Conservation (phyloP, 1,140 invertebrate species). For the Pachypeltis micranthus region DNA sequence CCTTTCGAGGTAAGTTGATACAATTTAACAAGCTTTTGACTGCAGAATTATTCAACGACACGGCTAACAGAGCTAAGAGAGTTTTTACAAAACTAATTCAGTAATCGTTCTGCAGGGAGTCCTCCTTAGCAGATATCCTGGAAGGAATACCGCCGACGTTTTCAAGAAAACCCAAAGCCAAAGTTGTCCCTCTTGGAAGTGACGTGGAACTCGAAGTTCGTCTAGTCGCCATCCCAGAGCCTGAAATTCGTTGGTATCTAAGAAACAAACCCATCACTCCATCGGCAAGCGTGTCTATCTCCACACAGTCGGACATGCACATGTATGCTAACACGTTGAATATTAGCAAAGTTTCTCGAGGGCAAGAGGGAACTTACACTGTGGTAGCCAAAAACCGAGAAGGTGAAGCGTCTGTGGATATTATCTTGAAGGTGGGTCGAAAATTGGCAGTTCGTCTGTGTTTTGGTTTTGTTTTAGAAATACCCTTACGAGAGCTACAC, state of each 20-base stretch:
- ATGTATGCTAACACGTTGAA: slow-evolving; percentile 74
- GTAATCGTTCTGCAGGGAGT: slow-evolving; percentile 67
- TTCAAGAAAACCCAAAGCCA: slow-evolving; percentile 70
- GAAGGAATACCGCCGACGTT: slow-evolving; percentile 91
- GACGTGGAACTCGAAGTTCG: slow-evolving; percentile 72
- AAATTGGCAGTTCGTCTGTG: too few relatives aligned
- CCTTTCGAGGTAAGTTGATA: slow-evolving; percentile 45
- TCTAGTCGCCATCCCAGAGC: slow-evolving; percentile 78
- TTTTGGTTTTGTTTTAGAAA: too few relatives aligned
- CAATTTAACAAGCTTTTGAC: background rate
- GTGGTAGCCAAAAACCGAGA: slow-evolving; percentile 78
- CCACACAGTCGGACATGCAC: slow-evolving; percentile 73
- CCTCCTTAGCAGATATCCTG: slow-evolving; percentile 76
- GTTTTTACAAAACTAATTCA: too few relatives aligned
- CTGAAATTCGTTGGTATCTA: slow-evolving; percentile 72
- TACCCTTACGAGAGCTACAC: too few relatives aligned
- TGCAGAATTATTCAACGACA: too few relatives aligned
- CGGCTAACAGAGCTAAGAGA: too few relatives aligned
- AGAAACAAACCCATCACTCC: slow-evolving; percentile 59
- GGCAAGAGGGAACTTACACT: slow-evolving; percentile 78
- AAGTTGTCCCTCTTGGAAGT: slow-evolving; percentile 66
- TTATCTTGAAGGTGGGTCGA: slow-evolving; percentile 60
- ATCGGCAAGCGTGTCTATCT: slow-evolving; percentile 53
- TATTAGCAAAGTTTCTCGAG: slow-evolving; percentile 58
- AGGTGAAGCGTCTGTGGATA: slow-evolving; percentile 71